These are phyloP conservation scores for Rhingia campestris DNA, from an alignment of 2,888 invertebrate species.

Conservation along the genomic window DNA sequence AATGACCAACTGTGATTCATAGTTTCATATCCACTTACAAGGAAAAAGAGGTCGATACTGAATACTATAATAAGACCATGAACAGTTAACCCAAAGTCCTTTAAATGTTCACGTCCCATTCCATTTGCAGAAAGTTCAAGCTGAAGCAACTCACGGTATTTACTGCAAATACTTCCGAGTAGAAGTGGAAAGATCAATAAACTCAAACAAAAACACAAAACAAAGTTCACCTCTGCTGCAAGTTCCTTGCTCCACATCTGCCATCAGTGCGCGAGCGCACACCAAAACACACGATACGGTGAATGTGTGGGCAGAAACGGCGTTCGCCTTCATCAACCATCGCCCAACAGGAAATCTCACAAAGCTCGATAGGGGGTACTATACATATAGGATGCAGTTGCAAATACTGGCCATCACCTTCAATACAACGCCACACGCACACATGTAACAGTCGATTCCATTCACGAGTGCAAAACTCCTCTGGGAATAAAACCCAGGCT, in stretches of 20 bases:
- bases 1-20: no score
- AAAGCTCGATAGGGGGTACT: constrained; percentile 22
- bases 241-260: constrained; percentile 71
- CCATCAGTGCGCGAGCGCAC: constrained; percentile 27
- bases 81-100: no score
- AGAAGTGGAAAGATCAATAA: constrained; percentile 48
- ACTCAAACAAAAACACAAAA: constrained; percentile 59
- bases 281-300: constrained; percentile 40
- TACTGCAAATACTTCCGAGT: constrained; percentile 2
- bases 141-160: background rate
- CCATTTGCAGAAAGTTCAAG: constrained; percentile 6
- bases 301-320: constrained; percentile 57
- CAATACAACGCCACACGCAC: constrained; percentile 58
- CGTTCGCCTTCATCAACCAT: constrained; percentile 18
- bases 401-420: constrained; percentile 68
- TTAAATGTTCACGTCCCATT: background rate
- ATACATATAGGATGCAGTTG: constrained; percentile 18
- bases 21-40: no score
- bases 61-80: no score
- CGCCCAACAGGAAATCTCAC: constrained; percentile 50
- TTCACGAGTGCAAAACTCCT: constrained; percentile 52
- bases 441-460: constrained; percentile 53
- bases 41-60: no score
- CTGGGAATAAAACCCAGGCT: constrained; percentile 30
- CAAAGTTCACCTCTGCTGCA: constrained; percentile 58